Conservation (phyloP, 2,888 invertebrate species). For the Eupsilia transversa region DNA sequence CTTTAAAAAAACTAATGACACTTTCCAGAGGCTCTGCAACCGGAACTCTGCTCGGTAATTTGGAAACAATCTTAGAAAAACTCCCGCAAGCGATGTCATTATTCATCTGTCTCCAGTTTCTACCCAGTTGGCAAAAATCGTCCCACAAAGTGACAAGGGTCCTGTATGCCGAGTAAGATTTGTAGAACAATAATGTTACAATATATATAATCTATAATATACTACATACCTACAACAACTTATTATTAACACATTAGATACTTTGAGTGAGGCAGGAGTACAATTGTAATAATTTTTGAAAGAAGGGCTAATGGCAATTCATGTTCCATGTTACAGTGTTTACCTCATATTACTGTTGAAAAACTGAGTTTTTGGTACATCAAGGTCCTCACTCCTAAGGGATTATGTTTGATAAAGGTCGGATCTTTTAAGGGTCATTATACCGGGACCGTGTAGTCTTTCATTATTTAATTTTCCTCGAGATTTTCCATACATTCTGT, state of each 20-base stretch:
- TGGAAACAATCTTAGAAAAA: constrained; percentile 10
- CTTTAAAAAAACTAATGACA: background rate
- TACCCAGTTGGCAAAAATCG: constrained; percentile 16
- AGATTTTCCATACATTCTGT: no score
- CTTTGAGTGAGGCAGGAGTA: background rate
- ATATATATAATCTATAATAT: constrained; percentile 7
- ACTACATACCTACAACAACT: no score
- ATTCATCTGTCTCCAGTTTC: constrained; percentile 6
- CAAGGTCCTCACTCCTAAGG: background rate
- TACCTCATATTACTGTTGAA: no score
- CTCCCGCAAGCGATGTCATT: background rate
- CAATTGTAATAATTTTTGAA: background rate
- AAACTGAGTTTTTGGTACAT: background rate
- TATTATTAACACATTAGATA: constrained; percentile 14
- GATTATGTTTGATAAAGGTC: background rate
- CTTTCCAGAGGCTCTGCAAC: background rate
- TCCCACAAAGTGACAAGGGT: constrained; percentile 28
- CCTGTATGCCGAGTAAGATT: constrained; percentile 28
- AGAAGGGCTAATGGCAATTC: background rate
- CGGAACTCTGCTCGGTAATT: background rate
- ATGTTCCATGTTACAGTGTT: background rate
- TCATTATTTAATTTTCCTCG: background rate
- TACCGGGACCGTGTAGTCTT: background rate
- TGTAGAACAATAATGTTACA: constrained; percentile 28
- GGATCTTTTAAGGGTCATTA: background rate